Conservation (phyloP, 2,888 invertebrate species). For the Leucania comma region DNA sequence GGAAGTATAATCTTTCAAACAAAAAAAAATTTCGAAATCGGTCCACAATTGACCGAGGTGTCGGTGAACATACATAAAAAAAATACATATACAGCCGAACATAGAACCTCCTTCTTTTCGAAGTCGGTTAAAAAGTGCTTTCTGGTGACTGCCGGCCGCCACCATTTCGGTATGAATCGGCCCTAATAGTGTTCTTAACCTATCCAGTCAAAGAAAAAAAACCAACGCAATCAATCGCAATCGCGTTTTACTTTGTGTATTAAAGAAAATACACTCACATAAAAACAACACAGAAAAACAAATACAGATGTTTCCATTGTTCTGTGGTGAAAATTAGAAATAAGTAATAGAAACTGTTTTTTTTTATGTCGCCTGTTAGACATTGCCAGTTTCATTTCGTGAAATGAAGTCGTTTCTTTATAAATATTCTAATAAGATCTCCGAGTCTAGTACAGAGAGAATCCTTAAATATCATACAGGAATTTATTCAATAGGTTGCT, state of each 20-base stretch:
- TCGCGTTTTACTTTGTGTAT: not conserved
- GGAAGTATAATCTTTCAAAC: too few species aligned
- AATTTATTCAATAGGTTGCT: constrained; percentile 4
- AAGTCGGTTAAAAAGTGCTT: too few species aligned
- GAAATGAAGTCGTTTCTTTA: constrained; percentile 4
- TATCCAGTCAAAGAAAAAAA: too few species aligned
- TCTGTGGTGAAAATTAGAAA: constrained; percentile 26
- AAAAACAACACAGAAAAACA: not conserved
- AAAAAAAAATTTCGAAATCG: too few species aligned
- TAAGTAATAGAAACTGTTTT: not conserved
- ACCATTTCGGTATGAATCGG: too few species aligned
- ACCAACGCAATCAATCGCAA: too few species aligned
- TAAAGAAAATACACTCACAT: constrained; percentile 1
- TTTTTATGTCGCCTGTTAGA: not conserved
- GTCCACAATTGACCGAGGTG: too few species aligned
- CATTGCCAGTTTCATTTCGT: constrained; percentile 22
- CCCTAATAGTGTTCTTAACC: too few species aligned
- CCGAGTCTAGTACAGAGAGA: not conserved
- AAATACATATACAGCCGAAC: too few species aligned
- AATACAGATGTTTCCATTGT: constrained; percentile 22
- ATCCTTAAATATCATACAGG: not conserved
- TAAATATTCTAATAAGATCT: constrained; percentile 20
- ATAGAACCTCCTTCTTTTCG: too few species aligned
- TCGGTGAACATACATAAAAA: too few species aligned
- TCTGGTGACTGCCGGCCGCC: too few species aligned